Percentiles rank a stretch among this genome's conserved stretches.
Evolutionary conservation across 1,140 invertebrate genomes (phyloP).

Genomic region (Eueides isabella): DNA sequence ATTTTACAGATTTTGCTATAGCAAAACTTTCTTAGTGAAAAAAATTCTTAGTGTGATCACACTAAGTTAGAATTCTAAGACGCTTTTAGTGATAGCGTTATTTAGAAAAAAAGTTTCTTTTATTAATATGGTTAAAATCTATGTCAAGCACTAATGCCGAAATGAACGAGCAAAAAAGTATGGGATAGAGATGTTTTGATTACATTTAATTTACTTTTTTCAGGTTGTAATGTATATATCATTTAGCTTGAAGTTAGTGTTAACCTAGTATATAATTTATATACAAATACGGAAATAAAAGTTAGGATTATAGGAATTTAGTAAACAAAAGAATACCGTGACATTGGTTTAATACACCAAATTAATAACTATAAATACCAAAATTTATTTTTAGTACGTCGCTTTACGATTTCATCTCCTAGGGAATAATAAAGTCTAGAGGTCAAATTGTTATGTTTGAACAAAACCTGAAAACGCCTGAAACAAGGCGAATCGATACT

Average conservation of each 20-base stretch:
- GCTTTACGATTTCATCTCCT: neutral
- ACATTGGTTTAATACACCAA: neutral
- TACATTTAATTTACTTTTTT: neutral
- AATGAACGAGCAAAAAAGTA: too few relatives aligned
- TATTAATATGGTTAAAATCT: too few relatives aligned
- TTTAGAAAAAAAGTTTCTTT: neutral
- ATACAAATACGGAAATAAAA: neutral
- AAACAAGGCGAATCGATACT: slow-evolving; percentile 73
- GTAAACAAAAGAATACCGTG: too few relatives aligned
- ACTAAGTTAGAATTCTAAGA: neutral
- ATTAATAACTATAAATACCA: neutral
- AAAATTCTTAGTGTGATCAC: too few relatives aligned
- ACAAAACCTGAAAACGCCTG: slow-evolving; percentile 52
- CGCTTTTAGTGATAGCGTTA: neutral
- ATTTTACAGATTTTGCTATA: neutral
- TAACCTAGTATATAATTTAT: neutral
- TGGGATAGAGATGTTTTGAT: too few relatives aligned
- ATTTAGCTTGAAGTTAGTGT: neutral
- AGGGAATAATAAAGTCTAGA: slow-evolving; percentile 18
- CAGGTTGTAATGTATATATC: neutral
- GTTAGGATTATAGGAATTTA: too few relatives aligned
- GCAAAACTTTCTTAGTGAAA: too few relatives aligned
- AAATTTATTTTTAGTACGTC: neutral
- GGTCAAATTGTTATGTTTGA: slow-evolving; percentile 51
- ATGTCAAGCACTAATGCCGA: too few relatives aligned